Base-by-base conservation (phyloP, 30 jellyfish, hydroid and myxozoan species). In the Rhopilema esculentum region DNA sequence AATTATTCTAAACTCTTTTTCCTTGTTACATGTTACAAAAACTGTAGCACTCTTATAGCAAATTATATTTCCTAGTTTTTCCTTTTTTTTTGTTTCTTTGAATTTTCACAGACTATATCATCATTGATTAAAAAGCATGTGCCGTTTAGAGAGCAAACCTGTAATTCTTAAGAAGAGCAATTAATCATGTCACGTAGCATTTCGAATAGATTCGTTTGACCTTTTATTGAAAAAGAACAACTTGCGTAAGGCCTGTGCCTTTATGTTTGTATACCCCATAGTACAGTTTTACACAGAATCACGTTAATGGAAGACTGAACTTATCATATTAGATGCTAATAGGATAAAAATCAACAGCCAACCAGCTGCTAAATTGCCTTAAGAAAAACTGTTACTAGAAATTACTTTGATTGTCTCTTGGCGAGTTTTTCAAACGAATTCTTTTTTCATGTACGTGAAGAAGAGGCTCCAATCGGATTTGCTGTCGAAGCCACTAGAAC, bases 391-490 rank as follows among this genome's bases (percentile, higher is more conserved):
- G 6, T 12, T 40, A 40, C 12, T 40, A 40, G 57, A 40, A 40
- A 2, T 40, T 40, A 12, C 57, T 40, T 40, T 40, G 57, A 40
- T 40, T 40, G 57, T 40, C 57, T 40, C 57, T 40, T 40, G 57
- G 57, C 57, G 57, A 40, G 57, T 40, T 40, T 40, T 40, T 40
- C 57, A 40, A 40, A 40, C 57, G 57, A 12, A 40, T 40, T 40
- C 57, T 40, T 40, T 40, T 40, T 12, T 40, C 12, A 12, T 40
- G 57, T 40, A 12, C 57, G 57, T 40, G 57, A 40, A 40, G 12
- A 40, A 30, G 66, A 22, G 85, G 49, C 78, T 63, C 85, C 81
- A 83, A 83, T 66, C 26, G 91, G 91, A 83, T 83, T 83, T 81
- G 25, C 51, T 17, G 68, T 9, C 49, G 63, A 68, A 83, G 85